Percentiles rank a stretch among this genome's conserved stretches.
These are phyloP conservation scores for Polydrusus cervinus DNA, from an alignment of 2,888 invertebrate genomes.

Conservation along the genomic window DNA sequence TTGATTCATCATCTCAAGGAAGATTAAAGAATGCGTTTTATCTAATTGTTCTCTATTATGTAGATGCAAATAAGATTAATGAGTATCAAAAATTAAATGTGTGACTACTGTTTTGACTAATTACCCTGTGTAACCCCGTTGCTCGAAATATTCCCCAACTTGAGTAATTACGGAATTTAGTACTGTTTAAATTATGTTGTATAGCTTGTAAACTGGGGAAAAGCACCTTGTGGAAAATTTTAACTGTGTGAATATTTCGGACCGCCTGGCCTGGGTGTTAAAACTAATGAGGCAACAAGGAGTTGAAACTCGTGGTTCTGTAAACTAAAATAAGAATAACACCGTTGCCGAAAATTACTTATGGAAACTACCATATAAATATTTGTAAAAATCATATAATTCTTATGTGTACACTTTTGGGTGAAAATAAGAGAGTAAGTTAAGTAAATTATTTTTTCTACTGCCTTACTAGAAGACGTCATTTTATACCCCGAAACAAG, in stretches of 20 bases:
- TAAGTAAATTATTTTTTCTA: too few relatives aligned
- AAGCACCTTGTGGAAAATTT: conserved; percentile 12
- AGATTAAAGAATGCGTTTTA: too few relatives aligned
- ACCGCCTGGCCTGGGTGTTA: conserved; percentile 10
- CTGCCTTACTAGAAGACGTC: too few relatives aligned
- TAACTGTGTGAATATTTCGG: conserved; percentile 13
- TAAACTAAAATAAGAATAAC: conserved; percentile 9
- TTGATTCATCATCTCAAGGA: too few relatives aligned
- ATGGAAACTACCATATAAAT: not conserved
- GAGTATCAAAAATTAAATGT: too few relatives aligned
- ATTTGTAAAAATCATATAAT: not conserved
- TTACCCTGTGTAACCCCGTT: not conserved
- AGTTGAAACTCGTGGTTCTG: not conserved
- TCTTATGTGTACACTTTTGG: too few relatives aligned
- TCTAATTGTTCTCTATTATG: too few relatives aligned
- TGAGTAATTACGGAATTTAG: conserved; percentile 13
- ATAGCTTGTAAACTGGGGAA: not conserved
- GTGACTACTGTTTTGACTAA: not conserved
- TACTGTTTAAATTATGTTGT: conserved; percentile 9
- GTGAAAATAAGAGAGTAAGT: too few relatives aligned
- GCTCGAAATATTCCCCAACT: not conserved
- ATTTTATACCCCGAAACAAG: too few relatives aligned
- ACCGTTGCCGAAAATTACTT: not conserved
- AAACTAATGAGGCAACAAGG: conserved; percentile 23
- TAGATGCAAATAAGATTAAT: too few relatives aligned